Evolutionary conservation across 2,113 vertebrate species (phyloP), one percentile per base, ranked within the genome.

Genomic region (Sinocyclocheilus grahami): DNA sequence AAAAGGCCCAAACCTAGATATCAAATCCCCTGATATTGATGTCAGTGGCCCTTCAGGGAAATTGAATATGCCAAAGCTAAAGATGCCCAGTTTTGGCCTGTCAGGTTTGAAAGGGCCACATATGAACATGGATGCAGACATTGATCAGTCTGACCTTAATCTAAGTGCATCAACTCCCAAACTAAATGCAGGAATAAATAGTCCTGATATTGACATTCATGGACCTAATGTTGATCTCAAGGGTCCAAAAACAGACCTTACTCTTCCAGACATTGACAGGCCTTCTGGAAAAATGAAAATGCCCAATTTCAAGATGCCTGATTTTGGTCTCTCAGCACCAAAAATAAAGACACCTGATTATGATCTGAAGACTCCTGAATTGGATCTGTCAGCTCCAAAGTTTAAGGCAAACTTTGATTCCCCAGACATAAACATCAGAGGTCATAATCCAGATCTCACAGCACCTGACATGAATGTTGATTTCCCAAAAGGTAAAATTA

Each of bases 231-330:
- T 74, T 81, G 78, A 53, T 48, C 6, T 77, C 10, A 78, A 33
- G 3, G 33, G 33, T 65, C 71, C 76, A 18, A 55, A 69, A 20
- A 51, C 48, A 51, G 18, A 33, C 0, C 74, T 93, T 77, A 87
- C 85, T 65, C 84, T 91, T 39, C 91, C 91, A 30, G 77, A 91
- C 86, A 72, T 90, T 62, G 82, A 79, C 37, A 86, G 86, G 82
- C 87, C 89, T 53, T 91, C 89, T 9, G 67, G 82, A 39, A 93
- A 92, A 84, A 1, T 90, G 0, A 92, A 87, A 80, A 89, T 63
- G 83, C 88, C 89, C 27, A 33, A 85, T 87, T 20, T 92, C 0
- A 93, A 89, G 79, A 77, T 92, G 46, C 92, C 93, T 5, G 86
- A 92, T 75, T 77, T 93, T 42, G 91, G 90, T 0, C 76, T 93